These are phyloP conservation scores for Sorex araneus DNA, from an alignment of 2,113 vertebrate genomes.

Conservation along the genomic window DNA sequence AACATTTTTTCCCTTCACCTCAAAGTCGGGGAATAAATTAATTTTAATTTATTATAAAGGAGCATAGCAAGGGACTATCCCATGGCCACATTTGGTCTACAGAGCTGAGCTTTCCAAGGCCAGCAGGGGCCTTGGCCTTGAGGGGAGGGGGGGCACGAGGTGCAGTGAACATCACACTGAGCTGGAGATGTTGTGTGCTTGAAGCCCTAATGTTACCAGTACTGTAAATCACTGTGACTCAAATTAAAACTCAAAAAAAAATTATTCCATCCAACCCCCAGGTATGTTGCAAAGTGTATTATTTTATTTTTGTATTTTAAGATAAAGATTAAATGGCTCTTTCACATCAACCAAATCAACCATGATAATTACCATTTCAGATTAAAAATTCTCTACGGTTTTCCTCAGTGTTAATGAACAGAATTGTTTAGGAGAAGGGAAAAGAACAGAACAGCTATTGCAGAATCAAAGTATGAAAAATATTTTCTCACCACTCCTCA, in stretches of 20 bases:
- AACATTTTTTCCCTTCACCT: neutral
- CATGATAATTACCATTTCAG: slow-evolving; percentile 26
- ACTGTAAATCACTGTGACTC: too few relatives aligned
- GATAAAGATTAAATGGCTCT: slow-evolving; percentile 24
- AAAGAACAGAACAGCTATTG: neutral
- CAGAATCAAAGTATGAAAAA: slow-evolving; percentile 51
- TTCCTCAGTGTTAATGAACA: slow-evolving; percentile 41
- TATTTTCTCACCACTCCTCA: slow-evolving; percentile 87
- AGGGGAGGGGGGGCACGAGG: too few relatives aligned
- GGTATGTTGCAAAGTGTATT: slow-evolving; percentile 32
- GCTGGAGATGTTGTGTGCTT: too few relatives aligned
- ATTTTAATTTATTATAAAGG: too few relatives aligned
- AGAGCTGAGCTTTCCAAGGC: too few relatives aligned
- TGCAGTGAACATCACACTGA: too few relatives aligned
- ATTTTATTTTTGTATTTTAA: slow-evolving; percentile 37
- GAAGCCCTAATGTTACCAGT: too few relatives aligned
- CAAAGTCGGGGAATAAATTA: slow-evolving; percentile 29
- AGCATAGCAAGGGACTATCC: too few relatives aligned
- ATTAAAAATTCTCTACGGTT: slow-evolving; percentile 22
- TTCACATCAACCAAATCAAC: neutral
- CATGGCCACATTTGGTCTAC: too few relatives aligned
- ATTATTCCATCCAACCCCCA: neutral
- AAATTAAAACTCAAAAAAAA: too few relatives aligned
- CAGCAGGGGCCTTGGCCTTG: too few relatives aligned
- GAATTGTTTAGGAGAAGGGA: neutral